Evolutionary conservation across 2,797 vertebrate genomes (phyloP), one percentile per base, ranked within the genome.

Genomic region (Etheostoma perlongum): DNA sequence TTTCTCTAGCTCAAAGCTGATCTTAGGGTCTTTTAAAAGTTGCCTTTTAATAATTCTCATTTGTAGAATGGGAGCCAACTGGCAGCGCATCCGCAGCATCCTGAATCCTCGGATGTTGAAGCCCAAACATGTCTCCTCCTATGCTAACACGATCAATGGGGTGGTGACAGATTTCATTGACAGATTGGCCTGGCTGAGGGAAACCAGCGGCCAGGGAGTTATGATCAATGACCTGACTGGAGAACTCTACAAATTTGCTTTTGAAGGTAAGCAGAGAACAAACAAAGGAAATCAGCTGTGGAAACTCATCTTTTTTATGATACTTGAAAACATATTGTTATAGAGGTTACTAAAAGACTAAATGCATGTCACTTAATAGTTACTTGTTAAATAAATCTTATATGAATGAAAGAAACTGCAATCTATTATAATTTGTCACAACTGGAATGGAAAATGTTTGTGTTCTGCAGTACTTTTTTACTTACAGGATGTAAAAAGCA

Each of bases 191-290:
- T 83, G 87, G 89, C 88, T 96, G 69, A 90, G 86, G 69, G 85
- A 86, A 2, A 87, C 81, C 49, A 77, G 25, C 1, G 94, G 91
- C 4, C 65, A 74, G 19, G 94, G 91, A 1, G 74, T 89, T 0
- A 63, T 95, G 86, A 93, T 96, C 75, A 74, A 92, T 9, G 87
- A 95, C 74, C 10, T 96, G 68, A 91, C 95, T 0, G 91, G 42
- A 9, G 95, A 96, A 72, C 93, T 96, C 76, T 96, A 96, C 91
- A 96, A 94, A 60, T 96, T 96, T 78, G 92, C 96, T 21, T 96
- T 96, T 81, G 96, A 96, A 95, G 95, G 96, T 96, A 65, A 79
- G 83, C 46, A 36, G 33, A 55, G n/a, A 54, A n/a, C 25, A 61
- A 60, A 76, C 14, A 46, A 42, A 16, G 18, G 2, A 21, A 21